Percentiles rank a stretch among this genome's conserved stretches.
Evolutionary conservation across 2,888 invertebrate species (phyloP).

Genomic region (Periphyllus acericola): DNA sequence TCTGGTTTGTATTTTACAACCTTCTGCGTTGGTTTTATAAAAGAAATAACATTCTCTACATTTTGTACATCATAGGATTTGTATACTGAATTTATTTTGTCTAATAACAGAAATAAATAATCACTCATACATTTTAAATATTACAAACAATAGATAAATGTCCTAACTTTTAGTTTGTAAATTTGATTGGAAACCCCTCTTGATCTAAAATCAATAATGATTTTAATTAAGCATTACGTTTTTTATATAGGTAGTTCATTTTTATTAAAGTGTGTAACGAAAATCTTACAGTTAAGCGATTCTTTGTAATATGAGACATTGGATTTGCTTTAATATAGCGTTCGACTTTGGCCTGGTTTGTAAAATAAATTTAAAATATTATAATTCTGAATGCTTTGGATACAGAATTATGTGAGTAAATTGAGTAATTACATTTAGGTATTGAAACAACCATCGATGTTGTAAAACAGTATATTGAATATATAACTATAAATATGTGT

Average conservation of each 20-base stretch:
- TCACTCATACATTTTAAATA: neutral
- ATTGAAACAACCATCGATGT: no score
- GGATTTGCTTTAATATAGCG: constrained; percentile 40
- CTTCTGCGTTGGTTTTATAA: neutral
- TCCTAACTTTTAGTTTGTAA: constrained; percentile 14
- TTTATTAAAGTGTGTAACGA: neutral
- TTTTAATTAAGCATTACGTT: neutral
- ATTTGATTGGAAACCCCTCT: neutral
- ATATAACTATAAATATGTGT: no score
- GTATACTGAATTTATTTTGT: neutral
- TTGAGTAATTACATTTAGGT: neutral
- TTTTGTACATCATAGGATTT: neutral
- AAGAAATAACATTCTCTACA: constrained; percentile 3
- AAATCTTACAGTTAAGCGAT: constrained; percentile 42
- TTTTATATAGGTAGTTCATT: neutral
- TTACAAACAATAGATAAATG: neutral
- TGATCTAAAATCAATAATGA: constrained; percentile 13
- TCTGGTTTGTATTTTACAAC: constrained; percentile 2
- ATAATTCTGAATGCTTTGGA: neutral
- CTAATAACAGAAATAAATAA: neutral
- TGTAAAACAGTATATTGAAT: no score
- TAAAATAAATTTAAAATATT: constrained; percentile 9
- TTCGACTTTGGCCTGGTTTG: constrained; percentile 24
- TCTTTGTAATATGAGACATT: constrained; percentile 21
- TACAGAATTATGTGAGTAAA: neutral